phyloP scores from a whole-genome alignment of 2,888 invertebrate species.

The Dryomyza anilis region DNA sequence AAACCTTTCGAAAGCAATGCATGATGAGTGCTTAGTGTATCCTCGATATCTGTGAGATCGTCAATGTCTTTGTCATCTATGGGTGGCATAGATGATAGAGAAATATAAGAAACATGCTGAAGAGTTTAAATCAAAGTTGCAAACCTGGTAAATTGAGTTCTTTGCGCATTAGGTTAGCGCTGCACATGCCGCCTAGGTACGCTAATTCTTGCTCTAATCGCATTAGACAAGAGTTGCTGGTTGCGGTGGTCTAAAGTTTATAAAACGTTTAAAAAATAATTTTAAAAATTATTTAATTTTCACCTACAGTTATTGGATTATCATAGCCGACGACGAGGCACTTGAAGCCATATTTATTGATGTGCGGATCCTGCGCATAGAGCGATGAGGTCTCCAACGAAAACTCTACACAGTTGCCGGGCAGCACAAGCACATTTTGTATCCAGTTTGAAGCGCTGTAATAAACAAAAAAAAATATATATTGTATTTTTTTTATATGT shows the following conservation, averaged over 20 bases:
- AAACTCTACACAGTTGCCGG: conserved; percentile 93
- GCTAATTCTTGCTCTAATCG: conserved; percentile 89
- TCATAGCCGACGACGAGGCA: conserved; percentile 83
- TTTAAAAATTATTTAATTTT: background rate
- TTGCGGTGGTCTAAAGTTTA: background rate
- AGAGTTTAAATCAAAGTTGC: background rate
- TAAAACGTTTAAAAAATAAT: background rate
- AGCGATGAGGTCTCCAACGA: conserved; percentile 95
- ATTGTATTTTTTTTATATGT: no score
- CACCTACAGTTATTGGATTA: conserved; percentile 66
- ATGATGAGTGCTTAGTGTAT: conserved; percentile 64
- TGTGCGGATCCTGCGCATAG: conserved; percentile 88
- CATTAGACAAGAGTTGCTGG: conserved; percentile 53
- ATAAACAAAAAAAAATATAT: no score
- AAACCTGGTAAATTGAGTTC: conserved; percentile 71
- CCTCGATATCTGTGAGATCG: conserved; percentile 74
- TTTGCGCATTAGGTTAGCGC: conserved; percentile 85
- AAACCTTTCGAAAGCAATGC: conserved; percentile 86
- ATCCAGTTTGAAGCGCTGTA: conserved; percentile 72
- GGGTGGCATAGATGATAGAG: background rate
- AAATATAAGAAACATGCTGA: background rate
- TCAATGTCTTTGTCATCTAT: conserved; percentile 72
- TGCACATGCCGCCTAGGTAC: conserved; percentile 89
- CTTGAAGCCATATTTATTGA: conserved; percentile 78
- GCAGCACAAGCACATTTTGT: conserved; percentile 80